Base-by-base conservation (phyloP, 2,113 vertebrate genomes). In the Proteles cristata region DNA sequence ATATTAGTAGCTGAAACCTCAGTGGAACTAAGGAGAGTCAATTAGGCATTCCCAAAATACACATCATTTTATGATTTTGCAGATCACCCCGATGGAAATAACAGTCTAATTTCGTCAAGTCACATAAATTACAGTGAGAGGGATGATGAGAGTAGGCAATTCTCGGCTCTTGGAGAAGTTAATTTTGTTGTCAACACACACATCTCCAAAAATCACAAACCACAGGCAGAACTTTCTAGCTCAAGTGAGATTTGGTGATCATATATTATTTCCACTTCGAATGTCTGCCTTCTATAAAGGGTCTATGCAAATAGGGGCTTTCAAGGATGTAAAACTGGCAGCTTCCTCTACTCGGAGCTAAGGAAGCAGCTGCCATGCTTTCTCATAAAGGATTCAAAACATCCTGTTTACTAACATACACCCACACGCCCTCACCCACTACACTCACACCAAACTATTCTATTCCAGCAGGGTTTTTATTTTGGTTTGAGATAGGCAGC, bases 41-140 rank as follows among this genome's bases (percentile, higher is more conserved):
- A 96, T 93, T 97, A 97, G 92, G 81, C 48, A 35, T 96, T 98
- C 97, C 98, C 90, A 97, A 96, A 98, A 98, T 98, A 97, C 85
- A 88, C 87, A 96, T 5, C 7, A 0, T 26, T 98, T 98, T 94
- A 96, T 96, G 65, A 95, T 84, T 98, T 98, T 98, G 95, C 94
- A 97, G 96, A 97, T 97, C 85, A 69, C 93, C 61, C 14, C 82
- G 19, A 92, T 88, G 96, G 96, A 98, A 98, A 97, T 85, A 94
- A 92, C 92, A 63, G 93, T 73, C 55, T 98, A 94, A 98, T 97
- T 96, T 91, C 39, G 31, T 96, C 93, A 96, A 97, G 89, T 74
- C 97, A 80, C 55, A 96, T 98, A 97, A 97, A 91, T 98, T 94
- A 93, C 25, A 96, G 89, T 3, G 95, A 96, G 53, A 95, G 48